Evolutionary conservation across 2,888 invertebrate species (phyloP).

Genomic region (Eupeodes latifasciatus): DNA sequence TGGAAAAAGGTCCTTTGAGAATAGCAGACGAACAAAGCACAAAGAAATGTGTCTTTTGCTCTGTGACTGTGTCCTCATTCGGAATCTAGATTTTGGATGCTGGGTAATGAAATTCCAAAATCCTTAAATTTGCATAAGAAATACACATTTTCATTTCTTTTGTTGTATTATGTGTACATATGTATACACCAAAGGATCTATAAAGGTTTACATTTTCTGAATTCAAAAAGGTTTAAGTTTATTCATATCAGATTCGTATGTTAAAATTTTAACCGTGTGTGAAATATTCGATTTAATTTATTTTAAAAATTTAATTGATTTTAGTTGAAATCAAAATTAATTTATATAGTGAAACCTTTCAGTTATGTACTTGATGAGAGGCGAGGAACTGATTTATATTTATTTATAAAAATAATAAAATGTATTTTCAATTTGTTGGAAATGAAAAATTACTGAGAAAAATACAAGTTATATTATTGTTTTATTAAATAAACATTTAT

Average conservation of each 20-base stretch:
- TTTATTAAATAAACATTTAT: no score
- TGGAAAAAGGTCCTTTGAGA: conserved; percentile 35
- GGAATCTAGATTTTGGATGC: background rate
- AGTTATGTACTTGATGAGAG: no score
- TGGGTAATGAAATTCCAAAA: conserved; percentile 69
- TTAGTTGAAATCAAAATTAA: background rate
- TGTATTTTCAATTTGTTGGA: no score
- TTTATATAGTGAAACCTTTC: background rate
- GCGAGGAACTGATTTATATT: no score
- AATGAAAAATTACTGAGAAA: no score
- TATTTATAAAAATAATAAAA: no score
- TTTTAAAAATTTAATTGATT: background rate
- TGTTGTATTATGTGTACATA: background rate
- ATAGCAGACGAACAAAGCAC: conserved; percentile 34
- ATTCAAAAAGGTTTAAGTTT: conserved; percentile 31
- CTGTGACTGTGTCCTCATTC: background rate
- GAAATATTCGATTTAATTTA: conserved; percentile 28
- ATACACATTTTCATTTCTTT: conserved; percentile 58
- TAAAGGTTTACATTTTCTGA: background rate
- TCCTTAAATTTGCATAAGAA: conserved; percentile 64
- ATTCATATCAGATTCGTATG: conserved; percentile 2
- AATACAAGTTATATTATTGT: no score
- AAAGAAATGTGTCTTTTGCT: conserved; percentile 33
- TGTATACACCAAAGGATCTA: background rate
- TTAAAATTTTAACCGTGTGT: conserved; percentile 62